Evolutionary conservation across 2,113 vertebrate species (phyloP).

Genomic region (Glaucomys volans): DNA sequence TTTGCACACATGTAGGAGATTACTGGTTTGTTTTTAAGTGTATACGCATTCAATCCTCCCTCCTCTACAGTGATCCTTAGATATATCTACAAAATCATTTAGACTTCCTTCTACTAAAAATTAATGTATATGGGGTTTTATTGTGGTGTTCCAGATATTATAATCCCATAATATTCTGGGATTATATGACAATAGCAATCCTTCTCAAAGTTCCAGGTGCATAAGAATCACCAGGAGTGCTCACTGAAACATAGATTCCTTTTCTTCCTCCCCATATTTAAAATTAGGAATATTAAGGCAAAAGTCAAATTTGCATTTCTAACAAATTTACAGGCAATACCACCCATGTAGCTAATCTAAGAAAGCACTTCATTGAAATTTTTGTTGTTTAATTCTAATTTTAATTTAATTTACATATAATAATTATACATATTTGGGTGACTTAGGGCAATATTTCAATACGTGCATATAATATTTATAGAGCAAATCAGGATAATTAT

Average conservation of each 20-base stretch:
- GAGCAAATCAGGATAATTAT: not conserved
- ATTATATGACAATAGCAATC: not conserved
- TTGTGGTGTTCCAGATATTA: fast-evolving
- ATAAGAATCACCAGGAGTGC: not conserved
- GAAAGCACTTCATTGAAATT: not conserved
- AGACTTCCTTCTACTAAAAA: not conserved
- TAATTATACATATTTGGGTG: not conserved
- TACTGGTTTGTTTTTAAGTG: not conserved
- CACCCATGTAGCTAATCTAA: not conserved
- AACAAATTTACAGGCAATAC: not conserved
- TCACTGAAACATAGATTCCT: not conserved
- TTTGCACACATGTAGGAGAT: not conserved
- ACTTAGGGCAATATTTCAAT: not conserved
- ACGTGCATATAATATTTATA: not conserved
- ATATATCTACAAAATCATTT: not conserved
- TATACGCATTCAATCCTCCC: not conserved
- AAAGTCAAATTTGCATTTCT: not conserved
- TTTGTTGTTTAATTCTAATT: not conserved
- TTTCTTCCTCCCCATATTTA: not conserved
- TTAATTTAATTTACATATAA: not conserved
- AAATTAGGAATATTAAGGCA: not conserved
- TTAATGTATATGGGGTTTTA: no score
- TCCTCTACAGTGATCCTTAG: not conserved
- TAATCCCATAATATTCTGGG: not conserved
- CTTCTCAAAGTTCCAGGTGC: not conserved